Base-by-base conservation (phyloP, 2,113 vertebrate species). In the Hydrolagus affinis region DNA sequence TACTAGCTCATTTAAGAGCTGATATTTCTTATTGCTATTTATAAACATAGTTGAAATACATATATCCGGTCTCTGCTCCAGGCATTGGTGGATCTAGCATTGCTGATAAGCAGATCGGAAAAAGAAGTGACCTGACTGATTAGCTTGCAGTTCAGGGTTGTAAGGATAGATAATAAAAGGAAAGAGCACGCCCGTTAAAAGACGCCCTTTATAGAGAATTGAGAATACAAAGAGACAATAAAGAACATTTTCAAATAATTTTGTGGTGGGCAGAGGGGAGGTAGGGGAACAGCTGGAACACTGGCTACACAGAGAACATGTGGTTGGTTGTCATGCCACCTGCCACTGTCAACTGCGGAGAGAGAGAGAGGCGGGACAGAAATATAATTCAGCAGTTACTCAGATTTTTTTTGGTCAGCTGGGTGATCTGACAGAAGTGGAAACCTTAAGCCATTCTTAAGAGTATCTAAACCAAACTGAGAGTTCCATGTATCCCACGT, bases 1-100 rank as follows among this genome's bases (percentile, higher is more conserved):
- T 17, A 9, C 25, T 23, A 3, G 25, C 25, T 64, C 28, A 66
- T 30, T 32, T 17, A 28, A 66, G 60, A 32, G 15, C 78, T 66
- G 62, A 83, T 32, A 32, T 32, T 56, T 32, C 44, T 28, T 14
- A 32, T 32, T 83, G 62, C 78, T 83, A 83, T 68, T 68, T 68
- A 68, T 83, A 68, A 83, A 21, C 62, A 66, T 3, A 28, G 62
- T 17, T 80, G 59, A 83, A 83, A 66, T 83, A 62, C 19, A 44
- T 44, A 83, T 30, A 30, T 66, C 12, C 17, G 60, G 11, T 32
- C 28, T 21, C 25, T 21, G 28, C 57, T 78, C 44, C 56, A 14
- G 57, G 21, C 76, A 25, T 62, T 14, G 73, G 30, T 78, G 76
- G 21, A 25, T 25, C 12, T 59, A 66, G 28, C 15, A 56, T 17